A percentile compares a stretch with the other conserved stretches of the same genome.
Conservation (phyloP, 1,140 invertebrate genomes). For the Palaemon carinicauda region DNA sequence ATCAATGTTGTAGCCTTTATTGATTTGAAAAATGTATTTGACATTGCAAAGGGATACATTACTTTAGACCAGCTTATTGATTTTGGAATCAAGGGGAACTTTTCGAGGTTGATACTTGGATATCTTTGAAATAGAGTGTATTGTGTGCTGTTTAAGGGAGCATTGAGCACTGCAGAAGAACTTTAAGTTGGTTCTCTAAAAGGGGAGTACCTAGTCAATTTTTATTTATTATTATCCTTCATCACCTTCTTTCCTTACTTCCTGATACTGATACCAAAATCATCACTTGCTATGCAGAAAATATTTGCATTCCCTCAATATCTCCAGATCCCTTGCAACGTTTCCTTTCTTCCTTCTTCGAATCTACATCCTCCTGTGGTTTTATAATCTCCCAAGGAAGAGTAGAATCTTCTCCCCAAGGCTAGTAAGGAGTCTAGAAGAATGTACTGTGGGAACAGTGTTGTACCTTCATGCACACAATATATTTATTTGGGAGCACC, state of each 20-base stretch:
- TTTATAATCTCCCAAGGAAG: too few relatives aligned
- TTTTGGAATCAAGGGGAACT: too few relatives aligned
- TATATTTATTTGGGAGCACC: neutral
- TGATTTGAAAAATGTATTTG: too few relatives aligned
- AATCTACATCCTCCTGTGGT: too few relatives aligned
- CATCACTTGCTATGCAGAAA: conserved; percentile 20
- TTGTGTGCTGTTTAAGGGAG: conserved; percentile 31
- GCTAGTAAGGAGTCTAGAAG: neutral
- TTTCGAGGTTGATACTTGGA: too few relatives aligned
- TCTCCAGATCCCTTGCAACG: too few relatives aligned
- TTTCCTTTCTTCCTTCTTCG: too few relatives aligned
- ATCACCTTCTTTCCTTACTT: conserved; percentile 10
- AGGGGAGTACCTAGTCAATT: neutral
- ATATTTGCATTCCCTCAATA: conserved; percentile 6
- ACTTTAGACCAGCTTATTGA: too few relatives aligned
- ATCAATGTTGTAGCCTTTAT: too few relatives aligned
- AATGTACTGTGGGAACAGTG: neutral
- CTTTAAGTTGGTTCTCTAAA: conserved; percentile 14
- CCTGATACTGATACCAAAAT: neutral
- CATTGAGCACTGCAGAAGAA: neutral
- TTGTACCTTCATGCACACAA: neutral
- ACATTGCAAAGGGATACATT: too few relatives aligned
- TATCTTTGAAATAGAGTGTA: neutral
- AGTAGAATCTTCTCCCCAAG: too few relatives aligned
- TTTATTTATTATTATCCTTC: too few relatives aligned